phyloP scores from a whole-genome alignment of 2,888 invertebrate genomes.

The Trileptium ribeirensis region DNA sequence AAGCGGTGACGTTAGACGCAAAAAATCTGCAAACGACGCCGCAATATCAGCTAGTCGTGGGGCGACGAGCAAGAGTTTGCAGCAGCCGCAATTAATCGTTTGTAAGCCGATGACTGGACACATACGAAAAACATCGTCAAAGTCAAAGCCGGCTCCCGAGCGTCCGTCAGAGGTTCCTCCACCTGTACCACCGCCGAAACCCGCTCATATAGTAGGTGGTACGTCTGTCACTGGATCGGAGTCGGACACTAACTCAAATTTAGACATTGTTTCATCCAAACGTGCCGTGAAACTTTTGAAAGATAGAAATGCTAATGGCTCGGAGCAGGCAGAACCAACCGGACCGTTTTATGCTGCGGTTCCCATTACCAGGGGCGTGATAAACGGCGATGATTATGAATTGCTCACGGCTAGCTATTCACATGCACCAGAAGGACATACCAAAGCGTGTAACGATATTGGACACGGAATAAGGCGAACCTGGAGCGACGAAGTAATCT shows the following conservation, averaged over 20 bases:
- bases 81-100: neutral
- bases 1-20: no score
- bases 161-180: neutral
- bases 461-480: slow-evolving; percentile 3
- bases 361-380: neutral
- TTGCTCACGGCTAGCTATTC: neutral
- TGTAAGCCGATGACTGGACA: neutral
- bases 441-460: neutral
- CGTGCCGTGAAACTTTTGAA: no score
- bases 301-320: no score
- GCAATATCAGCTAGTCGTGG: no score
- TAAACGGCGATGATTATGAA: neutral
- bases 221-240: no score
- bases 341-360: no score
- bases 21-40: neutral
- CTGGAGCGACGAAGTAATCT: neutral
- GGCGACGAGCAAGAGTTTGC: no score
- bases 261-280: no score
- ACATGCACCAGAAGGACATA: neutral
- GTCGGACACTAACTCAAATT: no score
- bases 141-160: neutral
- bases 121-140: neutral
- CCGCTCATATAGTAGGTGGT: no score
- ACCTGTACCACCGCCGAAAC: neutral
- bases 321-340: no score